These are phyloP conservation scores for Oncorhynchus mykiss DNA, from an alignment of 2,113 vertebrate genomes.

Conservation along the genomic window DNA sequence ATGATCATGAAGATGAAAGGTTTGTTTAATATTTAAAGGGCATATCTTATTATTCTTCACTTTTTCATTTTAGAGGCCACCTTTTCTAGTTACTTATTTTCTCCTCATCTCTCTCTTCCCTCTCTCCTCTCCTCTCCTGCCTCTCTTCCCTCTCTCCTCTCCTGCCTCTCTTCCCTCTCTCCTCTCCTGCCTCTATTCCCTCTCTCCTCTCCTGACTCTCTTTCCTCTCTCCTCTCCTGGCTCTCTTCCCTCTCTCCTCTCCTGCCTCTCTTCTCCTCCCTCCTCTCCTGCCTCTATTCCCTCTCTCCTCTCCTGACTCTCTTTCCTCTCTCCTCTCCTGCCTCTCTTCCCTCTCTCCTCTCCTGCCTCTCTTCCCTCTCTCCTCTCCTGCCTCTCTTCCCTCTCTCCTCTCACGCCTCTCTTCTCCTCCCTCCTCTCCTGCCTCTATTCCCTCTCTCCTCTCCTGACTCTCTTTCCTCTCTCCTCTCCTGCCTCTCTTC, in stretches of 20 bases:
- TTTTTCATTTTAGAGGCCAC: neutral
- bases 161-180: conserved; percentile 66
- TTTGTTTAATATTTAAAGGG: too few relatives aligned
- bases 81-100: conserved; percentile 17
- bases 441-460: conserved; percentile 48
- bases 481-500: conserved; percentile 51
- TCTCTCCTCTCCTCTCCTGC: neutral
- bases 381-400: conserved; percentile 2
- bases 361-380: conserved; percentile 65
- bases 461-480: conserved; percentile 7
- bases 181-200: conserved; percentile 6
- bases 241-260: conserved; percentile 66
- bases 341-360: conserved; percentile 53
- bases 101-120: conserved; percentile 37
- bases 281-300: neutral
- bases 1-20: neutral
- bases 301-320: too few relatives aligned
- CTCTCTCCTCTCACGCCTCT: too few relatives aligned
- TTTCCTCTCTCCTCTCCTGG: conserved; percentile 2
- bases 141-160: conserved; percentile 13
- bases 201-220: neutral
- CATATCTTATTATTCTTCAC: neutral
- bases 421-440: conserved; percentile 79
- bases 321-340: neutral
- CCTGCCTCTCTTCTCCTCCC: conserved; percentile 7